Conservation (phyloP, 1,140 invertebrate genomes). For the Glomeris maerens region DNA sequence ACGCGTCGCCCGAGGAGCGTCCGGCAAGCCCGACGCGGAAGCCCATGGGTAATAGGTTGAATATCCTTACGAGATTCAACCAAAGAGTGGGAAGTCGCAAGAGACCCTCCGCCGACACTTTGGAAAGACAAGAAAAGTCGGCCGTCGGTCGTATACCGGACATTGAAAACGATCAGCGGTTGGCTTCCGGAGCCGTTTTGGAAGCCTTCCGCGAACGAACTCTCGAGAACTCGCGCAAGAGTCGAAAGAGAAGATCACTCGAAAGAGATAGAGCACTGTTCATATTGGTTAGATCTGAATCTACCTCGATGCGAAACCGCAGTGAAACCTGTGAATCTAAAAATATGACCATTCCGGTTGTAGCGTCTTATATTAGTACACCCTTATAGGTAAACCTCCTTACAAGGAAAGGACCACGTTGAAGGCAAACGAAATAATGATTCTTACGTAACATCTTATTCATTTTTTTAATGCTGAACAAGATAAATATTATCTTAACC, state of each 20-base stretch:
- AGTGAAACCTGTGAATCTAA: too few relatives aligned
- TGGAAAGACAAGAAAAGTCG: too few relatives aligned
- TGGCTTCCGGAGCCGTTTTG: neutral
- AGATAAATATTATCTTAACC: too few relatives aligned
- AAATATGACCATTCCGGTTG: too few relatives aligned
- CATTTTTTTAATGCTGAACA: too few relatives aligned
- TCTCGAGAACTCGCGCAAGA: neutral
- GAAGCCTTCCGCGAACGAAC: neutral
- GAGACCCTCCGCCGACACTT: neutral
- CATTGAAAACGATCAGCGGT: neutral
- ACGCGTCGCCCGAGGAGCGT: slow-evolving; percentile 2
- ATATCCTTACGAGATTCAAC: neutral
- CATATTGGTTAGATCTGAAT: slow-evolving; percentile 8
- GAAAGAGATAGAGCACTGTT: slow-evolving; percentile 8
- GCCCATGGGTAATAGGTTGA: neutral
- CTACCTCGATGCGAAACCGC: too few relatives aligned
- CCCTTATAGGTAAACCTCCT: too few relatives aligned
- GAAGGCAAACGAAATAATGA: too few relatives aligned
- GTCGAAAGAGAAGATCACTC: slow-evolving; percentile 5
- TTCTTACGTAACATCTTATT: too few relatives aligned
- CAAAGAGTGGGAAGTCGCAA: neutral
- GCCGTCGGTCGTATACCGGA: too few relatives aligned
- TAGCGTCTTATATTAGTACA: too few relatives aligned
- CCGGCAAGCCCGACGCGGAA: slow-evolving; percentile 2
- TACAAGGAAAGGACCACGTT: too few relatives aligned